phyloP scores from a whole-genome alignment of 2,888 invertebrate genomes.

The Pachliopta kotzebuea region DNA sequence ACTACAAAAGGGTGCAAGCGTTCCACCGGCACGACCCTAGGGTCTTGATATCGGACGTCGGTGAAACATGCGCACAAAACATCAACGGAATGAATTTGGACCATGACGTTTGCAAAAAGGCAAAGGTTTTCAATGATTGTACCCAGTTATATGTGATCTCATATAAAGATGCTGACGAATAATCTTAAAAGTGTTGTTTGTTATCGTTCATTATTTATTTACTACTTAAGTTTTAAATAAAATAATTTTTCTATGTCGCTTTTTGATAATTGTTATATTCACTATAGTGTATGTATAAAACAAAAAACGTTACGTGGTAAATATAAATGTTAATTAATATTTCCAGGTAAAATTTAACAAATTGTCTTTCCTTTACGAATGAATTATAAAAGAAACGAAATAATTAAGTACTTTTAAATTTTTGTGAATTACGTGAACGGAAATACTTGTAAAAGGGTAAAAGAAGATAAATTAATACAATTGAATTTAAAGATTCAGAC shows the following conservation, averaged over 20 bases:
- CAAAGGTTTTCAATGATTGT: conserved; percentile 73
- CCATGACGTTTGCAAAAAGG: conserved; percentile 72
- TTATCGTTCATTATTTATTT: conserved; percentile 25
- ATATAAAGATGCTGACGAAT: conserved; percentile 51
- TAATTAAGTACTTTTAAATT: conserved; percentile 13
- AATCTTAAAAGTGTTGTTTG: conserved; percentile 33
- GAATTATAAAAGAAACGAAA: not conserved
- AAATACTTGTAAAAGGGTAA: conserved; percentile 11
- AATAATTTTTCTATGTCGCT: not conserved
- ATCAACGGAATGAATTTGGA: conserved; percentile 71
- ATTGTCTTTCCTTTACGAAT: not conserved
- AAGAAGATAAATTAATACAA: conserved; percentile 15
- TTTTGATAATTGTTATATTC: not conserved
- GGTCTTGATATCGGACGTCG: conserved; percentile 71
- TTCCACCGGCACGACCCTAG: conserved; percentile 72
- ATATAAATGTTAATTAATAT: not conserved
- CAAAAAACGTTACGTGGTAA: not conserved
- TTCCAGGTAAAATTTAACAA: not conserved
- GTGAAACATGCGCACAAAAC: conserved; percentile 70
- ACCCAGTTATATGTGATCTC: conserved; percentile 71
- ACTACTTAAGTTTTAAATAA: conserved; percentile 22
- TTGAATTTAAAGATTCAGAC: conserved; percentile 13
- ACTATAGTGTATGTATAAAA: not conserved
- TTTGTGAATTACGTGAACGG: conserved; percentile 15
- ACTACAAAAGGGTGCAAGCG: conserved; percentile 66